Conservation (phyloP, 2,797 vertebrate species). For the Eutrigla gurnardus region DNA sequence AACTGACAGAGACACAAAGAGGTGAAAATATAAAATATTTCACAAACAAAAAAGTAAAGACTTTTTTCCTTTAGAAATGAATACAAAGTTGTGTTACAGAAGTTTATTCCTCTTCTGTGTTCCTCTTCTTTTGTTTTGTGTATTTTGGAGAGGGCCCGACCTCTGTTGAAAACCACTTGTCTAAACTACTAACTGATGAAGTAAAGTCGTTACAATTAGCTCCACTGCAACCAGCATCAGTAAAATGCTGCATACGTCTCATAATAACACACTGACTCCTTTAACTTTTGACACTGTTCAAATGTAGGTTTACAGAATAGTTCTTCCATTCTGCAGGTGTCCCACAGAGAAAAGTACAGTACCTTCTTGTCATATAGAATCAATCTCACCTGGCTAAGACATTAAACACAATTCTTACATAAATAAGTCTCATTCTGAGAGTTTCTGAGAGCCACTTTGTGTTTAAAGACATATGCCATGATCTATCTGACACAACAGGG, state of each 20-base stretch:
- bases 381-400: neutral
- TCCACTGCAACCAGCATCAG: neutral
- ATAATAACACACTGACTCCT: neutral
- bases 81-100: neutral
- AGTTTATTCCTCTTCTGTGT: neutral
- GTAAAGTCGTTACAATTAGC: neutral
- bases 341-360: neutral
- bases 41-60: no score
- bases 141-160: neutral
- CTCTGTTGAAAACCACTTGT: neutral
- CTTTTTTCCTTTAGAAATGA: no score
- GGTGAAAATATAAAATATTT: neutral
- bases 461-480: constrained; percentile 35
- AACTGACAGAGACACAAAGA: neutral
- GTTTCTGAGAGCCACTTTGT: neutral
- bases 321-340: neutral
- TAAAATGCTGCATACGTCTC: neutral
- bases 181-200: neutral
- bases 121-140: neutral
- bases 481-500: constrained; percentile 72
- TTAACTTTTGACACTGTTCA: no score
- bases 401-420: neutral
- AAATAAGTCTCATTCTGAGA: neutral
- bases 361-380: neutral
- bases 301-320: neutral